Conservation (phyloP, 2,113 vertebrate species). For the Notiomystis cincta region DNA sequence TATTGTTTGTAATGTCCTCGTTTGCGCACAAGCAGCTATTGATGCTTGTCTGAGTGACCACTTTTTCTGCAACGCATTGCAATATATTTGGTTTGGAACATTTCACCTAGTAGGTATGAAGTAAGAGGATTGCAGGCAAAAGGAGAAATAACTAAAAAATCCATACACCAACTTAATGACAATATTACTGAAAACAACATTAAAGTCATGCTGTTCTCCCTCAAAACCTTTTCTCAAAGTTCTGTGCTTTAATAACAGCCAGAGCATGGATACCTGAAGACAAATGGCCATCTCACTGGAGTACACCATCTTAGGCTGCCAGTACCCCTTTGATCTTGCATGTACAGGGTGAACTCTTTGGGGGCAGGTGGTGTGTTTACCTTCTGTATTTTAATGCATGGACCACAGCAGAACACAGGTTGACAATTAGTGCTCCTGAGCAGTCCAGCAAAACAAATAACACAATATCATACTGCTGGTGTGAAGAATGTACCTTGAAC, state of each 20-base stretch:
- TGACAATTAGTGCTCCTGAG: not conserved
- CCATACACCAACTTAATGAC: not conserved
- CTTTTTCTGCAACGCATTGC: not conserved
- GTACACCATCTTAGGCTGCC: not conserved
- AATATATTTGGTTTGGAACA: not conserved
- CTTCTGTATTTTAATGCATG: not conserved
- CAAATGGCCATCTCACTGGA: not conserved
- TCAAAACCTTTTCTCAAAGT: not conserved
- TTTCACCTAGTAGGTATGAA: not conserved
- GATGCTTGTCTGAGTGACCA: not conserved
- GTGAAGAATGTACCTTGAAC: slow-evolving; percentile 9
- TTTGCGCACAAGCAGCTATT: not conserved
- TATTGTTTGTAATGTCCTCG: not conserved
- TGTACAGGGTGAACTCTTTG: not conserved
- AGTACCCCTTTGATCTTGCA: not conserved
- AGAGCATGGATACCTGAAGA: not conserved
- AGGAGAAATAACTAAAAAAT: not conserved
- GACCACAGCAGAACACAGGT: fast-evolving
- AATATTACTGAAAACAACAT: not conserved
- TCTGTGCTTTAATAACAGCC: not conserved
- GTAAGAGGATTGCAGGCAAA: not conserved
- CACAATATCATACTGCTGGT: not conserved
- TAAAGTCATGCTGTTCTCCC: not conserved
- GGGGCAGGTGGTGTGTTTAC: not conserved
- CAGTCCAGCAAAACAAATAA: not conserved